Evolutionary conservation across 2,797 vertebrate species (phyloP).

Genomic region (Channallabes apus): DNA sequence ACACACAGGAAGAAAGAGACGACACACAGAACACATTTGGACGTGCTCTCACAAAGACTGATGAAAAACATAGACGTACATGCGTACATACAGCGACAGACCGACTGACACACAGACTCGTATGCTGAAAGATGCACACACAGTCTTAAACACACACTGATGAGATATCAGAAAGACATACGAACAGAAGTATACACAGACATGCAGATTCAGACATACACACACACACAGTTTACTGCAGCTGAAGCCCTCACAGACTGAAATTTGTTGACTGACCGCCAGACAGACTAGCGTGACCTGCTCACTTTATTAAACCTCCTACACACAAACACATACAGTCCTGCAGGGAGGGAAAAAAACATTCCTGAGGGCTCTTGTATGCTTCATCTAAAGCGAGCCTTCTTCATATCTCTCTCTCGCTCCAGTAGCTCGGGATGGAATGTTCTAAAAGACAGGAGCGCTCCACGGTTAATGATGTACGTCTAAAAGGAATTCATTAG

Average conservation of each 20-base stretch:
- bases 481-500: constrained; percentile 53
- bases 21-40: not conserved
- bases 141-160: too few species aligned
- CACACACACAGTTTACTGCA: constrained; percentile 6
- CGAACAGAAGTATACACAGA: not conserved
- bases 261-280: constrained; percentile 37
- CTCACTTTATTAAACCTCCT: constrained; percentile 53
- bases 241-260: constrained; percentile 5
- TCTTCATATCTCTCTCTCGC: not conserved
- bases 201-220: not conserved
- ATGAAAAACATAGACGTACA: not conserved
- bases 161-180: too few species aligned
- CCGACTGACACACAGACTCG: too few species aligned
- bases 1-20: not conserved
- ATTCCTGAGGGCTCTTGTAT: not conserved
- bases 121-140: too few species aligned
- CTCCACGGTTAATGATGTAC: constrained; percentile 40
- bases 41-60: not conserved
- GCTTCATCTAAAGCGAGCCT: constrained; percentile 7
- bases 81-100: too few species aligned
- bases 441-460: constrained; percentile 1
- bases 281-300: constrained; percentile 35
- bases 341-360: not conserved
- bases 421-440: constrained; percentile 16
- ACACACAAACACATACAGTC: constrained; percentile 13